phyloP scores from a whole-genome alignment of 1,140 invertebrate genomes.

The Tetraneura akinire region DNA sequence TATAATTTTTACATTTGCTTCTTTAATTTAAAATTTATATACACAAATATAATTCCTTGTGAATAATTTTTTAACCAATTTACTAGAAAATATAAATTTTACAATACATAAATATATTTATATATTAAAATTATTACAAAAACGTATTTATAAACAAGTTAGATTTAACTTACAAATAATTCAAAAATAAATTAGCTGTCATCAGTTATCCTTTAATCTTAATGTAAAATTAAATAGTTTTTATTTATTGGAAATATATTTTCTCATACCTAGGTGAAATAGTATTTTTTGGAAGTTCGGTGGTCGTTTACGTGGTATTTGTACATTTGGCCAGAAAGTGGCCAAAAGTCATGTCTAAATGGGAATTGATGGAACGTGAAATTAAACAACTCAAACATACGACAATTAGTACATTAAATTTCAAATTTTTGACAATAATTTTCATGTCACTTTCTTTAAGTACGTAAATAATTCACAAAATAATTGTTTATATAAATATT shows the following conservation, averaged over 20 bases:
- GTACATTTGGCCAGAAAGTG: conserved; percentile 61
- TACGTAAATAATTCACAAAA: conserved; percentile 56
- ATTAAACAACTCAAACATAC: conserved; percentile 59
- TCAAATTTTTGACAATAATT: conserved; percentile 59
- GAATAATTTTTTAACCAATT: too few relatives aligned
- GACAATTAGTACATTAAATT: conserved; percentile 58
- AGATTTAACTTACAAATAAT: background rate
- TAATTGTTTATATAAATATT: too few relatives aligned
- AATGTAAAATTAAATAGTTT: background rate
- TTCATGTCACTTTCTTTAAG: conserved; percentile 60
- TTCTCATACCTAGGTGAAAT: too few relatives aligned
- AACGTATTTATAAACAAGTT: background rate
- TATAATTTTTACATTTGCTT: too few relatives aligned
- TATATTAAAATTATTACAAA: too few relatives aligned
- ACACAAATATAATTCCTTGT: too few relatives aligned
- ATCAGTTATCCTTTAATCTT: background rate
- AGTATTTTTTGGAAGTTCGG: conserved; percentile 52
- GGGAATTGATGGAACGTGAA: conserved; percentile 63
- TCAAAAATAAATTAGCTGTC: background rate
- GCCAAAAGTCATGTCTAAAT: conserved; percentile 61
- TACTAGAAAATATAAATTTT: too few relatives aligned
- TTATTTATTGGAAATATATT: too few relatives aligned
- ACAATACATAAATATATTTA: background rate
- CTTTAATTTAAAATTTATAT: too few relatives aligned
- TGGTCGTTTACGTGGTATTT: conserved; percentile 57